Evolutionary conservation across 2,888 invertebrate species (phyloP).

Genomic region (Syrphus vitripennis): DNA sequence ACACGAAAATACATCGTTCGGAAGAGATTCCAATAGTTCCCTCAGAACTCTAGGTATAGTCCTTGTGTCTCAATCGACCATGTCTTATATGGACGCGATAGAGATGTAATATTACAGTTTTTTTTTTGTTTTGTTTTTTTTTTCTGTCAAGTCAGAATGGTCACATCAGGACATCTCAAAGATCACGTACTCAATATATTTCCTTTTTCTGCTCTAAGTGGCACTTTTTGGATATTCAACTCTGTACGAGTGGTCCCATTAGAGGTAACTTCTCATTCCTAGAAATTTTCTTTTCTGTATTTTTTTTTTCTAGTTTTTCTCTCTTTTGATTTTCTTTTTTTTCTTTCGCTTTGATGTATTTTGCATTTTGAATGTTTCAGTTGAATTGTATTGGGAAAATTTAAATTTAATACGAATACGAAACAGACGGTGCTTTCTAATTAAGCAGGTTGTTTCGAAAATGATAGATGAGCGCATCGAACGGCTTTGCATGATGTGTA

Average conservation of each 20-base stretch:
- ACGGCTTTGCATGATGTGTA: conserved; percentile 14
- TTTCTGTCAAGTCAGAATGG: conserved; percentile 75
- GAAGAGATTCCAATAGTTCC: conserved; percentile 15
- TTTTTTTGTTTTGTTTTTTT: conserved; percentile 22
- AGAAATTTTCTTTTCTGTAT: conserved; percentile 2
- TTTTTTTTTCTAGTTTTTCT: neutral
- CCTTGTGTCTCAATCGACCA: neutral
- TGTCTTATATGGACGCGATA: conserved; percentile 24
- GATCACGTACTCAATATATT: conserved; percentile 82
- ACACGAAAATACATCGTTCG: conserved; percentile 51
- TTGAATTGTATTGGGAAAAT: conserved; percentile 57
- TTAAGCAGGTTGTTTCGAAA: conserved; percentile 36
- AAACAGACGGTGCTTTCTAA: conserved; percentile 67
- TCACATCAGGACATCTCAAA: conserved; percentile 81
- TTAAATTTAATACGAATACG: conserved; percentile 57
- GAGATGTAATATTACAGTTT: conserved; percentile 59
- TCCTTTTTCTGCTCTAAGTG: conserved; percentile 72
- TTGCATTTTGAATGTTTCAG: conserved; percentile 46
- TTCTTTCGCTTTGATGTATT: conserved; percentile 60
- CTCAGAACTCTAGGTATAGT: neutral
- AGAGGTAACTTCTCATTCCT: conserved; percentile 28
- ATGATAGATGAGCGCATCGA: conserved; percentile 40
- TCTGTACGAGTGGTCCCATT: conserved; percentile 71
- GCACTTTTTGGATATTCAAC: conserved; percentile 71
- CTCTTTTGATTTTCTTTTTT: neutral